Conservation (phyloP, 2,888 invertebrate genomes). For the Drosophila multiciliata region DNA sequence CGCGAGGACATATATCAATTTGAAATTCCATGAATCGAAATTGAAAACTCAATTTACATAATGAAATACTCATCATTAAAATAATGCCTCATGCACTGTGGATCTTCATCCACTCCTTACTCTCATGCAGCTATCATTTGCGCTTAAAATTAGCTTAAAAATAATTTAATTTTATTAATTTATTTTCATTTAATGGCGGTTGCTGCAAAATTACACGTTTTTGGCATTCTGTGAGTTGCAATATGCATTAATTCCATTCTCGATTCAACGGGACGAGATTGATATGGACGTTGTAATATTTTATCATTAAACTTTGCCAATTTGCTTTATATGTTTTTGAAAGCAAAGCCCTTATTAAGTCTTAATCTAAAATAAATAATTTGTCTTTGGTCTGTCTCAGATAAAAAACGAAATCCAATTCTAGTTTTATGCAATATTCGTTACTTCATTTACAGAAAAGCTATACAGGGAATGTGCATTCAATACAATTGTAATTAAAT, state of each 20-base stretch:
- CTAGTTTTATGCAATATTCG: neutral
- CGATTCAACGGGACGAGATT: constrained; percentile 10
- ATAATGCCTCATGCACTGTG: constrained; percentile 6
- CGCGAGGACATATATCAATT: constrained; percentile 74
- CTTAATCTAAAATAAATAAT: neutral
- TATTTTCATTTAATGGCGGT: constrained; percentile 57
- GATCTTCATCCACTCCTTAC: neutral
- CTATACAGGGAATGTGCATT: too few relatives aligned
- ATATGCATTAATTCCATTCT: constrained; percentile 8
- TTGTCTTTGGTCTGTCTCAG: neutral
- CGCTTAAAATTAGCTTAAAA: constrained; percentile 61
- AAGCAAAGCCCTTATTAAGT: neutral
- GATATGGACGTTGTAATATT: neutral
- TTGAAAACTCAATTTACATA: constrained; percentile 65
- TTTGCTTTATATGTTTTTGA: neutral
- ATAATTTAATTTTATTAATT: constrained; percentile 68
- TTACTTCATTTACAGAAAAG: neutral
- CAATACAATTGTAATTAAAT: neutral
- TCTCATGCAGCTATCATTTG: neutral
- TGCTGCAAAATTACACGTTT: constrained; percentile 42
- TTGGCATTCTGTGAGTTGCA: constrained; percentile 45
- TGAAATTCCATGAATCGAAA: constrained; percentile 60
- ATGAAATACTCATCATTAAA: constrained; percentile 59
- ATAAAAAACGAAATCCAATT: neutral
- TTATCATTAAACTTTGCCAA: neutral